A percentile compares a stretch with the other conserved stretches of the same genome.
These are phyloP conservation scores for Montifringilla adamsi DNA, from an alignment of 2,113 vertebrate species.

Conservation along the genomic window DNA sequence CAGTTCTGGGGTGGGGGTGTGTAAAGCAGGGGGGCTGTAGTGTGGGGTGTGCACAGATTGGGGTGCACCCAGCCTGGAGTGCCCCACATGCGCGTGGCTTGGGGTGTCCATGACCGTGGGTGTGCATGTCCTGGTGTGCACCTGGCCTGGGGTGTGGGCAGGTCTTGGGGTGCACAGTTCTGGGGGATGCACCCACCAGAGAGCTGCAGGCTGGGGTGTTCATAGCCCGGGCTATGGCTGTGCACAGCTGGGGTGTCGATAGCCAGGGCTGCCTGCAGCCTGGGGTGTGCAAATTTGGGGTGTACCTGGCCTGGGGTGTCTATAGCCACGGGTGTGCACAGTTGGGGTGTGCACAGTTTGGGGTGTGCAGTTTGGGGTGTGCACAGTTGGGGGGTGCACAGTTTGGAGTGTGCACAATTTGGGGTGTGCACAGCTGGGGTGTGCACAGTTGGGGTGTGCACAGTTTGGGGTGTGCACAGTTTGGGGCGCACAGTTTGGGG, in stretches of 20 bases:
- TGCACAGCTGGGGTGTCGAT: neutral
- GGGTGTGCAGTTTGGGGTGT: too few relatives aligned
- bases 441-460: too few relatives aligned
- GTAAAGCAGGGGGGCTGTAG: neutral
- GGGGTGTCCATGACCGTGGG: rapidly evolving
- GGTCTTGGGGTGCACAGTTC: neutral
- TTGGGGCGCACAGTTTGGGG: neutral
- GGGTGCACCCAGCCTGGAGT: neutral
- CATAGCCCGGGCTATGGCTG: rapidly evolving
- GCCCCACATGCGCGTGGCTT: too few relatives aligned
- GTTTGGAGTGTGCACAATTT: too few relatives aligned
- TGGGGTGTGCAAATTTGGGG: neutral
- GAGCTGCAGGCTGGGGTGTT: too few relatives aligned
- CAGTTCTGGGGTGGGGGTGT: neutral
- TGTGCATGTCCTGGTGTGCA: neutral
- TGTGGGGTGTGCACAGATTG: neutral
- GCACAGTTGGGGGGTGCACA: too few relatives aligned
- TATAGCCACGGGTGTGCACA: too few relatives aligned
- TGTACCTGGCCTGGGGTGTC: neutral
- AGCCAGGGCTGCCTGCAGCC: neutral
- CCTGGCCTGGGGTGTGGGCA: neutral
- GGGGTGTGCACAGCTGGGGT: too few relatives aligned
- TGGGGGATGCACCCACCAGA: neutral
- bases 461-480: neutral
- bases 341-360: too few relatives aligned